These are phyloP conservation scores for Auanema sp. DNA, from an alignment of 2,888 invertebrate species.

Conservation along the genomic window DNA sequence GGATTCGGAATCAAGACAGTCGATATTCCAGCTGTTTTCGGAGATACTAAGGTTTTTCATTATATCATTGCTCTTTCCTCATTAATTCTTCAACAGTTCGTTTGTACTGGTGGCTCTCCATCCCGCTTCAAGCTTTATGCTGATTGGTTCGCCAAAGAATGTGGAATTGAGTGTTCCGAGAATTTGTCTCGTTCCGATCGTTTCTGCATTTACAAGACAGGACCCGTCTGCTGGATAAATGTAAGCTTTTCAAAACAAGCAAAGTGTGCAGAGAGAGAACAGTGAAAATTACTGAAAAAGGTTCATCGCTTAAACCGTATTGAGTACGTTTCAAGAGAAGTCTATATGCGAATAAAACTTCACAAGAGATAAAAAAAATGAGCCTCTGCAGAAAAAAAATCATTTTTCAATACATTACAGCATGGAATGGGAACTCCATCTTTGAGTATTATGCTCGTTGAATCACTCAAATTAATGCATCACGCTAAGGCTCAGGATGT, in stretches of 20 bases:
- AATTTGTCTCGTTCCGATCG: slow-evolving; percentile 66
- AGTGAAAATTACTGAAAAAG: too few species aligned
- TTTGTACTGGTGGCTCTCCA: slow-evolving; percentile 67
- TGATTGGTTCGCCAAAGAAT: slow-evolving; percentile 62
- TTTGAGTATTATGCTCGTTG: slow-evolving; percentile 89
- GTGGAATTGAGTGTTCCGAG: slow-evolving; percentile 45
- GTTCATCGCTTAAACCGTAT: too few species aligned
- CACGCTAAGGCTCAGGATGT: slow-evolving; percentile 86
- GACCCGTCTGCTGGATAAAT: slow-evolving; percentile 67
- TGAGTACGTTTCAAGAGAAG: too few species aligned
- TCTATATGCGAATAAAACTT: too few species aligned
- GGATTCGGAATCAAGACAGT: slow-evolving; percentile 48
- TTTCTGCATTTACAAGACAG: slow-evolving; percentile 67
- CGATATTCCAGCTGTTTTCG: slow-evolving; percentile 47
- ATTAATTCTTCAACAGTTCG: slow-evolving; percentile 64
- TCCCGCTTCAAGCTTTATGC: slow-evolving; percentile 66
- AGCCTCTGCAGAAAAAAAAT: too few species aligned
- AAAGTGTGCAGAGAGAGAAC: too few species aligned
- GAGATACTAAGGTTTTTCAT: slow-evolving; percentile 41
- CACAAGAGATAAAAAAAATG: slow-evolving; percentile 2
- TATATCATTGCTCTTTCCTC: background rate
- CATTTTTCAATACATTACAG: slow-evolving; percentile 67
- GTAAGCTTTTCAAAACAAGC: slow-evolving; percentile 54
- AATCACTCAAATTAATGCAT: slow-evolving; percentile 92
- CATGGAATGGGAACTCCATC: slow-evolving; percentile 99